Conservation (phyloP, 2,113 vertebrate genomes). For the Grallaria varia region DNA sequence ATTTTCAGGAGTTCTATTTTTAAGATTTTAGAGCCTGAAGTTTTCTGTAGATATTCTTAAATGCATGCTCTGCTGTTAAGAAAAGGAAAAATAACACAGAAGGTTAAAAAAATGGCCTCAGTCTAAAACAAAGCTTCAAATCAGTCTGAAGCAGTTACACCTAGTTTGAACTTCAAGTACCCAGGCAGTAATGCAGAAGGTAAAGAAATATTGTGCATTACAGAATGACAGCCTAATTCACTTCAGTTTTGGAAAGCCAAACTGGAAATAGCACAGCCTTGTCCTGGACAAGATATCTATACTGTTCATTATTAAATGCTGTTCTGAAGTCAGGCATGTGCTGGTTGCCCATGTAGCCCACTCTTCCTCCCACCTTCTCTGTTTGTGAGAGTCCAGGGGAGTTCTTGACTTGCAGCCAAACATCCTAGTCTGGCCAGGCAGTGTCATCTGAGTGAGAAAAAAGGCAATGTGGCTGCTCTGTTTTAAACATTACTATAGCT, state of each 20-base stretch:
- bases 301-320: neutral
- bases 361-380: neutral
- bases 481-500: neutral
- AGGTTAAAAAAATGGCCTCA: neutral
- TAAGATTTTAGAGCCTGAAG: neutral
- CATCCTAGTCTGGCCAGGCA: neutral
- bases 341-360: neutral
- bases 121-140: neutral
- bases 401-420: neutral
- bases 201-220: neutral
- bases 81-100: neutral
- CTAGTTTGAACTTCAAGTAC: neutral
- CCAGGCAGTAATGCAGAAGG: neutral
- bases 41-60: neutral
- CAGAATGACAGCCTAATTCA: neutral
- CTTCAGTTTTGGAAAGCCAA: neutral
- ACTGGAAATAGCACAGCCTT: neutral
- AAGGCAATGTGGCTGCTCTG: neutral
- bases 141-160: neutral
- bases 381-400: neutral
- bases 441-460: neutral
- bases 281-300: neutral
- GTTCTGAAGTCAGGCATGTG: neutral
- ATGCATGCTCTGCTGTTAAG: neutral
- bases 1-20: neutral